Conservation (phyloP, 2,888 invertebrate species). For the Drosophila infuscata region DNA sequence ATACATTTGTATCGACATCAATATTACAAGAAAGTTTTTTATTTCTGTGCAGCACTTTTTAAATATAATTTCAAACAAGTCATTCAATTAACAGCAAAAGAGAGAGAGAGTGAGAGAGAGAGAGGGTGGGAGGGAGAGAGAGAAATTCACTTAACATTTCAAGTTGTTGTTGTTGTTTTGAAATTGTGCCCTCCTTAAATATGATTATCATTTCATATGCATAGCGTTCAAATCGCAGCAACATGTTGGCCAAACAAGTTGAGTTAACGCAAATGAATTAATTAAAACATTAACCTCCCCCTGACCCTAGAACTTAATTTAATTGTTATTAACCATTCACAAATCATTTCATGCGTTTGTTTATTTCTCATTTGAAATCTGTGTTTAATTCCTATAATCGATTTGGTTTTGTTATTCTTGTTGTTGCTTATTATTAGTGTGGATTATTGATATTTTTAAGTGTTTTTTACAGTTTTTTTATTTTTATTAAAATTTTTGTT, state of each 20-base stretch:
- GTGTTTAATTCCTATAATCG: not conserved
- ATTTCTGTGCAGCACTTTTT: too few relatives aligned
- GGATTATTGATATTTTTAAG: not conserved
- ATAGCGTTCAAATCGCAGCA: not conserved
- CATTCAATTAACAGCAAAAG: not conserved
- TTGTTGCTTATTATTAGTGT: not conserved
- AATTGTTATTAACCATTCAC: not conserved
- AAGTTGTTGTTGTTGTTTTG: not conserved
- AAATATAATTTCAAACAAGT: too few relatives aligned
- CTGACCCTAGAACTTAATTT: too few relatives aligned
- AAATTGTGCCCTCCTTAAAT: not conserved
- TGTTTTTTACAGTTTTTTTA: constrained; percentile 3
- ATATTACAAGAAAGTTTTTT: too few relatives aligned
- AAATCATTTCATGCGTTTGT: not conserved
- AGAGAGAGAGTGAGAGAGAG: not conserved
- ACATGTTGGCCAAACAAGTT: not conserved
- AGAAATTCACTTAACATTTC: not conserved
- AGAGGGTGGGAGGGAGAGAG: not conserved
- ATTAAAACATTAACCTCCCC: not conserved
- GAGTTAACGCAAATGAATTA: not conserved
- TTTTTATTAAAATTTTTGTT: not conserved
- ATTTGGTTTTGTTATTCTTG: not conserved
- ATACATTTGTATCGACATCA: too few relatives aligned
- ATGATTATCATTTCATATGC: not conserved
- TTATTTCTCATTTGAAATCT: not conserved